Evolutionary conservation across 2,888 invertebrate species (phyloP).

Genomic region (Tromatobia lineatoria): DNA sequence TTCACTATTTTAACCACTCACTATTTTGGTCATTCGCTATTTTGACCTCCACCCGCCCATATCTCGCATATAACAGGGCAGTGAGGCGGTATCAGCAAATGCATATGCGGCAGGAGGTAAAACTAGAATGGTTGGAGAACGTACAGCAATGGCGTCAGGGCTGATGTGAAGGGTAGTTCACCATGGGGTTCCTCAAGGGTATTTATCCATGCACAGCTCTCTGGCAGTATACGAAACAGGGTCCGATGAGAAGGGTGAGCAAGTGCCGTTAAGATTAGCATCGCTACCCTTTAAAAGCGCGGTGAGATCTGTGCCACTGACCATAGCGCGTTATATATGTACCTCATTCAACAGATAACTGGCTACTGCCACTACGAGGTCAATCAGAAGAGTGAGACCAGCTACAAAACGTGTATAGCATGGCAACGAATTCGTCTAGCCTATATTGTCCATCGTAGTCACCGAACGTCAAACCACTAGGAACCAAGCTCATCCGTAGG

Average conservation of each 20-base stretch:
- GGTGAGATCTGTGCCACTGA: conserved; percentile 66
- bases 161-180: conserved; percentile 3
- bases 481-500: background rate
- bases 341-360: conserved; percentile 67
- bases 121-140: conserved; percentile 12
- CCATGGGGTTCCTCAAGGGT: conserved; percentile 30
- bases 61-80: conserved; percentile 35
- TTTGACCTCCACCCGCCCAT: too few relatives aligned
- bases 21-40: too few relatives aligned
- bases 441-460: background rate
- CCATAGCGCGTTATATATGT: conserved; percentile 51
- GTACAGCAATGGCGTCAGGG: conserved; percentile 10
- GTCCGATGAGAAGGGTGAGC: conserved; percentile 11
- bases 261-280: conserved; percentile 76
- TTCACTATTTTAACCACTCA: too few relatives aligned
- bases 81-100: conserved; percentile 26
- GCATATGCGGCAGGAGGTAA: conserved; percentile 1
- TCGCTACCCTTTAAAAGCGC: conserved; percentile 68
- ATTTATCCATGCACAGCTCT: conserved; percentile 30
- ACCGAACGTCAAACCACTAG: conserved; percentile 10
- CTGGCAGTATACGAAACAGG: conserved; percentile 12
- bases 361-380: conserved; percentile 31
- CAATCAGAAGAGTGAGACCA: conserved; percentile 33
- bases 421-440: conserved; percentile 26
- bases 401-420: conserved; percentile 21